These are phyloP conservation scores for Archocentrus centrarchus DNA, from an alignment of 2,113 vertebrate genomes.

Conservation along the genomic window DNA sequence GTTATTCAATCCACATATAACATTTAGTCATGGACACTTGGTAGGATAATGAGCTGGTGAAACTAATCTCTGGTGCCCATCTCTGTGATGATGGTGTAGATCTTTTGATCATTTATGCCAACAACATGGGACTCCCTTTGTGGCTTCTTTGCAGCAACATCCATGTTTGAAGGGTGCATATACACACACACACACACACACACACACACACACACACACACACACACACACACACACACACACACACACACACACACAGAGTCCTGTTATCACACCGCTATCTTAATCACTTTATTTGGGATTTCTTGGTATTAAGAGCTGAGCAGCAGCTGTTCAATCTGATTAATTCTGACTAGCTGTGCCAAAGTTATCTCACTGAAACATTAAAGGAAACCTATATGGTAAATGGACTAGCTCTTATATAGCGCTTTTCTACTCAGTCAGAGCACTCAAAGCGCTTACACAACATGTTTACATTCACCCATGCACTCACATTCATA, in stretches of 20 bases:
- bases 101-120: not conserved
- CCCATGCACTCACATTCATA: no score
- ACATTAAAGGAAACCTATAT: not conserved
- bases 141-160: no score
- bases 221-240: not conserved
- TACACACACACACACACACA: not conserved
- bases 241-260: not conserved
- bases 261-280: not conserved
- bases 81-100: not conserved
- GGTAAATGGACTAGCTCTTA: no score
- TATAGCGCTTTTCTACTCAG: no score
- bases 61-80: not conserved
- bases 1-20: not conserved
- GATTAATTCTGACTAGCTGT: not conserved
- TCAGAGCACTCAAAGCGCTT: no score
- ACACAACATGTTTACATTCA: no score
- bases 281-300: not conserved
- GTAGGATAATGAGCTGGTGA: not conserved
- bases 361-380: not conserved
- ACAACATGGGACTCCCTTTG: fast-evolving
- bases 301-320: not conserved
- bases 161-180: no score
- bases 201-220: not conserved
- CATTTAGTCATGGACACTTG: not conserved
- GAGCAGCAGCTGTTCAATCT: not conserved